Base-by-base conservation (phyloP, 64 coral and sea anemone genomes). In the Montipora capricornis region DNA sequence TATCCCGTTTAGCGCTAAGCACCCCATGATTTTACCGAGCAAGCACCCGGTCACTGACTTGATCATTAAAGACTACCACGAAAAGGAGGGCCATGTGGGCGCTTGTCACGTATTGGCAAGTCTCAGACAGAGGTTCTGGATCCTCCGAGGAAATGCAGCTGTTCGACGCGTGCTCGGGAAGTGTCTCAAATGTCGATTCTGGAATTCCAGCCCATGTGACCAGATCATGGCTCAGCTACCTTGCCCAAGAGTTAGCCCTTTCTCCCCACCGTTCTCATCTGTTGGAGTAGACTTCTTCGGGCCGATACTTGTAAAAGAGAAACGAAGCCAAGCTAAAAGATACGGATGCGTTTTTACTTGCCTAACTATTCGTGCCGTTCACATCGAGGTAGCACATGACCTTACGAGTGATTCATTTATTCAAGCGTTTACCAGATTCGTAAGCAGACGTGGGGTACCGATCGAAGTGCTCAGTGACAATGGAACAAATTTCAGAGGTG, bases 401-500 rank as follows among this genome's bases (percentile, higher is more conserved):
- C n/a, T 94, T 0, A 50, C 29, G 19, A 48, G 37, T 61, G 92
- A 94, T 59, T 75, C 47, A 4, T 89, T 94, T 13, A 88, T 94
- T 48, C n/a, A 60, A 6, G 91, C 82, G 6, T 76, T 61, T 19
- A 7, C 16, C 52, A 20, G 91, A 10, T 93, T 93, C 37, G 79
- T 89, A 9, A 49, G 76, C 44, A 16, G 85, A 75, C 49, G 92
- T 44, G 92, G 84, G 5, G 3, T 22, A 12, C 91, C 82, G 0
- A 13, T 16, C 1, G 75, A 69, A 64, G 48, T 93, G 5, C 78
- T 11, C 53, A 94, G 93, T 49, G 93, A 94, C 8, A 90, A 94
- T 70, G 87, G 93, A 2, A 94, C 87, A 5, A 94, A 94, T 19
- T 94, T 94, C n/a, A 82, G 20, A 68, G 93, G 93, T 29, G 93